A percentile compares a stretch with the other conserved stretches of the same genome.
phyloP scores from a whole-genome alignment of 2,797 vertebrate species.

The Pteropus rufus region DNA sequence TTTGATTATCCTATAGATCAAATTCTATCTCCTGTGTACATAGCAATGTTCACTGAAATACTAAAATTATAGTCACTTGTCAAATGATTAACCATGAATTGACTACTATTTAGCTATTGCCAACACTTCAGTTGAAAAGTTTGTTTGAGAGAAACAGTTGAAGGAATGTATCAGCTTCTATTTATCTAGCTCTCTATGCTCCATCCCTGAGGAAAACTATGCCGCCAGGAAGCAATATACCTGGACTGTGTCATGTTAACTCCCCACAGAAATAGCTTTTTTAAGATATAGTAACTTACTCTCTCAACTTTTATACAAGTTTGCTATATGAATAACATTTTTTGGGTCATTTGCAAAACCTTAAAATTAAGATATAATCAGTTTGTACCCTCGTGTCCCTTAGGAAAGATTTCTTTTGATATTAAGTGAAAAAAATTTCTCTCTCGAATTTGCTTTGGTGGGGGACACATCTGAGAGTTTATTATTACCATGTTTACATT shows the following conservation, averaged over 20 bases:
- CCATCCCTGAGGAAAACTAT: not conserved
- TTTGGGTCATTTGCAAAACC: not conserved
- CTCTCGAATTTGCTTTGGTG: not conserved
- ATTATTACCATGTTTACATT: not conserved
- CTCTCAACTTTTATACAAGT: not conserved
- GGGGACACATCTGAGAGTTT: not conserved
- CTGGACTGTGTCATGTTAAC: not conserved
- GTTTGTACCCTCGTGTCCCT: not conserved
- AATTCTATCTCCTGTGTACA: not conserved
- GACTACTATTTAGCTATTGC: not conserved
- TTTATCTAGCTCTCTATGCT: not conserved
- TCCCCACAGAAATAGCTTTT: not conserved
- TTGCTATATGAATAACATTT: not conserved
- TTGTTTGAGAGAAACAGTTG: not conserved
- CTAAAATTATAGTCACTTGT: not conserved
- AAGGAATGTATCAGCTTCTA: not conserved
- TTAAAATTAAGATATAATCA: not conserved
- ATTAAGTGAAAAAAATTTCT: slow-evolving; percentile 21
- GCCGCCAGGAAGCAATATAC: not conserved
- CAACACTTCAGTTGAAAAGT: not conserved
- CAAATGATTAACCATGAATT: not conserved
- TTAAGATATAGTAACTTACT: not conserved
- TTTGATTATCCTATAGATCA: not conserved
- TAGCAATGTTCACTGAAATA: not conserved
- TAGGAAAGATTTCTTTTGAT: not conserved